Evolutionary conservation across 2,888 invertebrate genomes (phyloP), one percentile per base, ranked within the genome.

Genomic region (Eudasyphora cyanicolor): DNA sequence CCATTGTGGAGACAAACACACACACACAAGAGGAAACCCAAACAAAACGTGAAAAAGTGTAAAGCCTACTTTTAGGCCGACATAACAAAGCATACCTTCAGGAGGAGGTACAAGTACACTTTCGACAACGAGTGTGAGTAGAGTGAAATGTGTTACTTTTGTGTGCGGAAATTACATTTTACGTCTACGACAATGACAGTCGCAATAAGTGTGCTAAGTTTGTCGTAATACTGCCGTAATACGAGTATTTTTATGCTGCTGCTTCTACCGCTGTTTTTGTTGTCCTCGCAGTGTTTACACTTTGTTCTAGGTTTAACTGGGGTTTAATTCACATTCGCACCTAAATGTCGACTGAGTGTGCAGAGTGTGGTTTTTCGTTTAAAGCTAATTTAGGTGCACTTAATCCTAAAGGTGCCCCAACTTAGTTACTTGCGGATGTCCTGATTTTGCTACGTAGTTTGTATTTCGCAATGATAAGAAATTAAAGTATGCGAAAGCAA

Each of bases 201-300:
- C 76, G 54, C 45, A 42, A 67, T 73, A 81, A 76, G 35, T 67
- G 76, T 73, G 67, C 73, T 67, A 81, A 73, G 21, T 57, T 76
- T 21, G 71, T 27, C 45, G 45, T 54, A 54, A 54, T 54, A 24
- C 54, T 54, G 54, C 54, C n/a, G n/a, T n/a, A n/a, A n/a, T n/a
- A n/a, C n/a, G n/a, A n/a, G n/a, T n/a, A n/a, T n/a, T n/a, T n/a
- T n/a, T n/a, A n/a, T n/a, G n/a, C n/a, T n/a, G n/a, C n/a, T n/a
- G n/a, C n/a, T n/a, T n/a, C n/a, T n/a, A 54, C 4, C 24, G 54
- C 6, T 54, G 38, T 38, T 38, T 12, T 38, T 38, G 6, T 62
- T 62, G 24, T 7, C 24, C 32, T 24, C 19, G 17, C 51, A 38
- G 42, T 79, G 27, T 70, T 80, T 62, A 32, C 75, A 80, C 27